Base-by-base conservation (phyloP, 1,140 invertebrate genomes). In the Brachystomella parvula region DNA sequence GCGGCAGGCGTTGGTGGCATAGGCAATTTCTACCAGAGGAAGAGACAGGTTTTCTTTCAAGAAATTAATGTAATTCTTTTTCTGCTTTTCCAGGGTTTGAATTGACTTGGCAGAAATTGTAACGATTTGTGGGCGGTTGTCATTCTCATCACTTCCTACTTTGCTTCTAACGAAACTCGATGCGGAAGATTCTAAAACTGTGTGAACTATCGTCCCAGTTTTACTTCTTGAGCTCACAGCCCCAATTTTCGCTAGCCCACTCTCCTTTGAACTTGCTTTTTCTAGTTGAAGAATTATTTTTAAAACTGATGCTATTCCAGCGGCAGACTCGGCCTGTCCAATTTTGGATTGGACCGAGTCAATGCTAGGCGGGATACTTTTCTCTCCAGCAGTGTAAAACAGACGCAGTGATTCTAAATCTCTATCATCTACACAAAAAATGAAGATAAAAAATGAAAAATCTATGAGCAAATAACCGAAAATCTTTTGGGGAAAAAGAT, bases 1-100 rank as follows among this genome's bases (percentile, higher is more conserved):
- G 3, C 65, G 58, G 6, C 58, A 56, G 21, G 3, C 59, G 19
- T 39, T 57, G n/a, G 56, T 33, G 1, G 17, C 2, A 26, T 21
- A 15, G 24, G 32, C n/a, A 2, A 66, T 28, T 24, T 66, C 30
- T 17, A 6, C 58, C 2, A 21, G 35, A 3, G 28, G 19, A 2
- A 35, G 35, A 31, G 21, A 6, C 58, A 9, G 12, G 19, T 60
- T 29, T 31, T 28, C 21, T 26, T 53, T 9, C 3, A 59, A 59
- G 21, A 58, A 31, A 9, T 39, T 28, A 9, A 56, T 24, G 28
- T 59, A 65, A 29, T 33, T 15, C 9, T 44, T 21, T 12, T 47
- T 24, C 17, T 60, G 39, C 12, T 47, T 44, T 21, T 61, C 60
- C 21, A 66, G 53, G 3, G 65, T 59, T 24, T 66, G 35, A 33